These are phyloP conservation scores for Sebastes variabilis DNA, from an alignment of 2,797 vertebrate genomes.

Conservation along the genomic window DNA sequence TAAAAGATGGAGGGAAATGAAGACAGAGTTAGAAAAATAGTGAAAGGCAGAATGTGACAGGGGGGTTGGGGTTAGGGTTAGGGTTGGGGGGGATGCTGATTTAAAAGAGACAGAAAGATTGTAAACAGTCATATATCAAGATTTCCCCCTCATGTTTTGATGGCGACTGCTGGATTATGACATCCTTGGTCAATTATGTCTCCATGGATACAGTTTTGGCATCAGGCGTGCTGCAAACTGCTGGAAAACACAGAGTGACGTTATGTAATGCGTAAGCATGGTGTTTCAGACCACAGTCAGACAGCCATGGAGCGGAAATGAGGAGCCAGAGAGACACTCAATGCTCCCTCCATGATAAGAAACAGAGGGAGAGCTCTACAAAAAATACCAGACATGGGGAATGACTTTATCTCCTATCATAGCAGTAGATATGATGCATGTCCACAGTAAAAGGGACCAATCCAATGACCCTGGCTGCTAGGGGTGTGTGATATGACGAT, in stretches of 20 bases:
- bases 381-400: not conserved
- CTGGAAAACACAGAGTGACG: slow-evolving; percentile 29
- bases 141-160: slow-evolving; percentile 22
- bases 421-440: not conserved
- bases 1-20: not conserved
- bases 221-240: slow-evolving; percentile 1
- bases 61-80: too few species aligned
- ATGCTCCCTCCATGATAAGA: slow-evolving; percentile 25
- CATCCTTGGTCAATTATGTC: slow-evolving; percentile 40
- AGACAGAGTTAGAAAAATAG: not conserved
- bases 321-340: slow-evolving; percentile 34
- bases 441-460: too few species aligned
- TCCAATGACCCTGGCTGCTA: too few species aligned
- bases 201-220: slow-evolving; percentile 40
- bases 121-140: slow-evolving; percentile 51
- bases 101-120: not conserved
- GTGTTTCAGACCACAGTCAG: slow-evolving; percentile 44
- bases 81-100: not conserved
- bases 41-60: not conserved
- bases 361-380: slow-evolving; percentile 3
- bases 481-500: too few species aligned
- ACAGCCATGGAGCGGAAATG: slow-evolving; percentile 27
- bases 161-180: slow-evolving; percentile 20
- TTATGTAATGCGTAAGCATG: slow-evolving; percentile 34
- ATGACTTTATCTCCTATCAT: not conserved